Percentiles rank a stretch among this genome's conserved stretches.
Conservation (phyloP, 2,888 invertebrate genomes). For the Nymphalis c-album region DNA sequence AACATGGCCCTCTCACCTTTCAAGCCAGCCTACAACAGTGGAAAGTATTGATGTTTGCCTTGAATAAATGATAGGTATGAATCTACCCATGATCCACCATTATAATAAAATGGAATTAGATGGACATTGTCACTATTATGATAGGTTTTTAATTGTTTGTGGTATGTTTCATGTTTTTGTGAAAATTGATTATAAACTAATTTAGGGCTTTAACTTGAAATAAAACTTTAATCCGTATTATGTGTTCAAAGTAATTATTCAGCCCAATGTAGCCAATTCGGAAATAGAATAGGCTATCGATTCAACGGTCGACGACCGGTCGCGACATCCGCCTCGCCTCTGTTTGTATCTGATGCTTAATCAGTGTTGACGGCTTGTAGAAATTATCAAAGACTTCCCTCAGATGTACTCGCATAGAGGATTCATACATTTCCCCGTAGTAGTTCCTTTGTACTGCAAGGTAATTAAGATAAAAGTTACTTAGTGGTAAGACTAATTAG, state of each 20-base stretch:
- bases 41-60: too few relatives aligned
- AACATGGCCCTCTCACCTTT: too few relatives aligned
- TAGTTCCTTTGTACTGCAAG: background rate
- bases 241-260: conserved; percentile 14
- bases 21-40: too few relatives aligned
- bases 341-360: conserved; percentile 24
- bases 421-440: too few relatives aligned
- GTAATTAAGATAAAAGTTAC: conserved; percentile 11
- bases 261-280: conserved; percentile 37
- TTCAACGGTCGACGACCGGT: conserved; percentile 50
- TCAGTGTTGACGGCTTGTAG: conserved; percentile 20
- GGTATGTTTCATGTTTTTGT: too few relatives aligned
- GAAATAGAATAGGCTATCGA: conserved; percentile 51
- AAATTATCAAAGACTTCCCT: conserved; percentile 2
- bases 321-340: conserved; percentile 47
- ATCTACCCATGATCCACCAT: too few relatives aligned
- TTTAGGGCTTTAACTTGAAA: background rate
- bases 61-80: too few relatives aligned
- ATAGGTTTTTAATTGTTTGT: too few relatives aligned
- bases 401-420: background rate
- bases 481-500: too few relatives aligned
- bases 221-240: background rate
- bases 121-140: too few relatives aligned
- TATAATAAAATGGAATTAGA: too few relatives aligned
- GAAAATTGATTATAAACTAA: too few relatives aligned